Evolutionary conservation across 2,797 vertebrate species (phyloP).

Genomic region (Myripristis murdjan): DNA sequence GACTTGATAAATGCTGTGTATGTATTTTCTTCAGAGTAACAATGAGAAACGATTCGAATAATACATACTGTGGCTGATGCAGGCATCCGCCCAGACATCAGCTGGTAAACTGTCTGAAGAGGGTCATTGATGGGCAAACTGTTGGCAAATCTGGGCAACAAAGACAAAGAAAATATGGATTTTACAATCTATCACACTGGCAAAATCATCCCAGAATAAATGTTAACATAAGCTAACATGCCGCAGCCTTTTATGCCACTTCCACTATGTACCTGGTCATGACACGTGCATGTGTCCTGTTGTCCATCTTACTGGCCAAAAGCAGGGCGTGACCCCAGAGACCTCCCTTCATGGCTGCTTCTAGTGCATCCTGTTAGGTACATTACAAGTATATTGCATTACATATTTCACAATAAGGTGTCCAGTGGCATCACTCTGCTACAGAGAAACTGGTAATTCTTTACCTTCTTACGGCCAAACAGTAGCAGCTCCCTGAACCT

Average conservation of each 20-base stretch:
- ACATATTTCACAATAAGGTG: background rate
- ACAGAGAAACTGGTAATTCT: background rate
- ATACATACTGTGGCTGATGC: constrained; percentile 93
- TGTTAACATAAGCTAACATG: background rate
- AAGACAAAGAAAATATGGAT: background rate
- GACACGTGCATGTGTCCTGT: constrained; percentile 94
- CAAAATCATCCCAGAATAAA: background rate
- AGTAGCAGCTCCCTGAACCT: constrained; percentile 95
- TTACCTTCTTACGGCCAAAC: constrained; percentile 96
- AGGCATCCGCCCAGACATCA: constrained; percentile 99
- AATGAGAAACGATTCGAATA: background rate
- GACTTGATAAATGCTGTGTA: background rate
- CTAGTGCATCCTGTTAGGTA: constrained; percentile 91
- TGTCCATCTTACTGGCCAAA: constrained; percentile 99
- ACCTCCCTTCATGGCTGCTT: constrained; percentile 97
- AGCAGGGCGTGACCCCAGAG: constrained; percentile 98
- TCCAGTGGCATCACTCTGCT: background rate
- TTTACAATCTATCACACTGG: background rate
- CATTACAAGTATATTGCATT: background rate
- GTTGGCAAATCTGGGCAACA: constrained; percentile 93
- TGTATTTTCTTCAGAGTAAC: background rate
- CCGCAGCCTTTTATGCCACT: background rate
- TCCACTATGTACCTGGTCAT: constrained; percentile 92
- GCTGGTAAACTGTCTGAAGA: constrained; percentile 98
- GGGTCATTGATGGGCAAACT: constrained; percentile 99